phyloP scores from a whole-genome alignment of 2,113 vertebrate species.

The Pygoscelis adeliae region DNA sequence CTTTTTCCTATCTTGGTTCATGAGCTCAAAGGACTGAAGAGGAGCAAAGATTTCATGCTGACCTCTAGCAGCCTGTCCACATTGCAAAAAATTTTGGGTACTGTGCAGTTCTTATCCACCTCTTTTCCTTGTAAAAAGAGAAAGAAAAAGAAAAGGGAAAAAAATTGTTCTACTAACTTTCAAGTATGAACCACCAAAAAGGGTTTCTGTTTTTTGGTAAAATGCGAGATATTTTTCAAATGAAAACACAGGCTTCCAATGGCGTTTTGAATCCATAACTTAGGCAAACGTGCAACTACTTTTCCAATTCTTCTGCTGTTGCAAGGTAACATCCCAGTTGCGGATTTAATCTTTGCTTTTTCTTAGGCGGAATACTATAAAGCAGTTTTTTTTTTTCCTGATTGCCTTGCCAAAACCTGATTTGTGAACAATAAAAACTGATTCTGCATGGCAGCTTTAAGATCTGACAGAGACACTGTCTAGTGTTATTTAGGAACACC shows the following conservation, averaged over 20 bases:
- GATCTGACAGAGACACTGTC: not conserved
- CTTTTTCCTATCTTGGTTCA: not conserved
- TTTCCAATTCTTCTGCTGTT: not conserved
- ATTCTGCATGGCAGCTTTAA: not conserved
- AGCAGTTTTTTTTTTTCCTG: not conserved
- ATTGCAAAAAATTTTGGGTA: not conserved
- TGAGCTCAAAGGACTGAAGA: not conserved
- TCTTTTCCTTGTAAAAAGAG: not conserved
- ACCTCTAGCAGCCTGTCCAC: not conserved
- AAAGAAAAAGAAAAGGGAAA: not conserved
- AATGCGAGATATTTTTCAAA: not conserved
- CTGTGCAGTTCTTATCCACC: not conserved
- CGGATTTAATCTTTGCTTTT: not conserved
- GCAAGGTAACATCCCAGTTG: not conserved
- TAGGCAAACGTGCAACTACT: not conserved
- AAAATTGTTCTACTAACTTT: not conserved
- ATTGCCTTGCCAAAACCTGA: not conserved
- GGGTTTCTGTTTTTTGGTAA: not conserved
- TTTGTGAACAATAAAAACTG: not conserved
- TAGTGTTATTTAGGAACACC: not conserved
- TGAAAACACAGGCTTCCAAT: not conserved
- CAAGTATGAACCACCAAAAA: not conserved
- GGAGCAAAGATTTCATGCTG: not conserved
- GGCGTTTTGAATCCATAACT: not conserved
- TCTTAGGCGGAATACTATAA: not conserved